Evolutionary conservation across 2,888 invertebrate genomes (phyloP), one percentile per base, ranked within the genome.

Genomic region (Leptura quadrifasciata): DNA sequence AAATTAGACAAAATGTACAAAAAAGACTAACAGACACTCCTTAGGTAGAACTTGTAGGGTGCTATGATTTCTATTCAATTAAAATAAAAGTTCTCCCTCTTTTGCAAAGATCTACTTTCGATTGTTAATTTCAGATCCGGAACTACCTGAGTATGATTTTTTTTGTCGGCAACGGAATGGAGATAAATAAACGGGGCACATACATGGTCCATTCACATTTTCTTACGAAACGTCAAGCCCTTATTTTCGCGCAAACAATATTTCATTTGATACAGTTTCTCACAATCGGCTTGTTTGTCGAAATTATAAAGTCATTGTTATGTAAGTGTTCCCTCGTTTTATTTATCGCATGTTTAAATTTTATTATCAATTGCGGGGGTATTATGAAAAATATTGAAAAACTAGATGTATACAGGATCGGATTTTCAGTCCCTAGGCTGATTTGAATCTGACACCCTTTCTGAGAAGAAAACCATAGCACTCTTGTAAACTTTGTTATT

Each of bases 81-180:
- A 27, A 61, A 61, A 61, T 21, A 58, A 61, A 31, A 31, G 61
- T 61, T 57, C 27, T 61, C 61, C 61, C 61, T 35, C 61, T 15
- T 20, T 35, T 17, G 39, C 39, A 18, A 8, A 61, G 61, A 61
- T 61, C 61, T 9, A 21, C 61, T 27, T 61, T 27, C 31, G n/a
- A 17, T 61, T 61, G 61, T 61, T 39, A 63, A 39, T 20, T 20
- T 20, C 5, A 63, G n/a, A 18, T 39, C 39, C 63, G 10, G 18
- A 35, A 17, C 27, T 60, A 60, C 60, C 63, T 39, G 35, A 20
- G 35, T 20, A 6, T 15, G 9, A 27, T 8, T n/a, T 60, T 63
- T 63, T 63, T 63, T 10, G 63, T 18, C 35, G 63, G 63, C 39
- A 39, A 12, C 18, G 18, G 5, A 10, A 39, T 39, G 18, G 10